Evolutionary conservation across 1,140 invertebrate species (phyloP).

Genomic region (Cylas formicarius): DNA sequence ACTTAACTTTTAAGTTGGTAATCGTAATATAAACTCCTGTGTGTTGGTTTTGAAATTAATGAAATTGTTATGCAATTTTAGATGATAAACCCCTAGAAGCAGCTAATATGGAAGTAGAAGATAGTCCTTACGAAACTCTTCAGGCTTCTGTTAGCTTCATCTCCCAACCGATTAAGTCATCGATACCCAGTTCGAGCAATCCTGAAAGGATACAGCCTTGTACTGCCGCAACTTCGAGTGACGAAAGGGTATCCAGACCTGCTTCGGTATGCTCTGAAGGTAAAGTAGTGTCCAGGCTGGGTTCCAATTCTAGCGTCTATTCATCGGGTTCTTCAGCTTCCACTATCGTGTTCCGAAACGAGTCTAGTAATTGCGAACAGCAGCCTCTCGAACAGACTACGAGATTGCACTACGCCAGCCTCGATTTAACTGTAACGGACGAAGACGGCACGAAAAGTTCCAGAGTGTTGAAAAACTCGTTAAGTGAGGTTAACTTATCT

Average conservation of each 20-base stretch:
- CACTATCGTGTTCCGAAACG: constrained; percentile 41
- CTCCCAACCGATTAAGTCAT: constrained; percentile 34
- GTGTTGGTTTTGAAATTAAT: too few relatives aligned
- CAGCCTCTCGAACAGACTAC: constrained; percentile 15
- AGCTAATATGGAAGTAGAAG: constrained; percentile 11
- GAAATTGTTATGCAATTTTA: constrained; percentile 9
- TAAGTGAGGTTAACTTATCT: constrained; percentile 27
- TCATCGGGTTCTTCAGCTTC: constrained; percentile 39
- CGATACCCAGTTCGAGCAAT: constrained; percentile 37
- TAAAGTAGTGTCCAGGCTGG: constrained; percentile 13
- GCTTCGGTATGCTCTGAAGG: constrained; percentile 39
- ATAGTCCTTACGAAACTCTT: constrained; percentile 9
- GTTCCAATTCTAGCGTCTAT: constrained; percentile 35
- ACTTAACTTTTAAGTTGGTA: too few relatives aligned
- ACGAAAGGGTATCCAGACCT: constrained; percentile 28
- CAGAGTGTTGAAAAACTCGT: constrained; percentile 16
- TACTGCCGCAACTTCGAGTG: constrained; percentile 4
- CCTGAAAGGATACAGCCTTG: constrained; percentile 29
- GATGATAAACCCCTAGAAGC: constrained; percentile 13
- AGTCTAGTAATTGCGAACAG: constrained; percentile 42
- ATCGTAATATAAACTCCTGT: too few relatives aligned
- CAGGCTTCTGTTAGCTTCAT: constrained; percentile 29
- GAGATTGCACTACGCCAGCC: constrained; percentile 57
- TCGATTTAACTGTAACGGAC: constrained; percentile 48
- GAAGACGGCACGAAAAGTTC: constrained; percentile 23